Evolutionary conservation across 2,888 invertebrate genomes (phyloP), one percentile per base, ranked within the genome.

Genomic region (Therioaphis trifolii): DNA sequence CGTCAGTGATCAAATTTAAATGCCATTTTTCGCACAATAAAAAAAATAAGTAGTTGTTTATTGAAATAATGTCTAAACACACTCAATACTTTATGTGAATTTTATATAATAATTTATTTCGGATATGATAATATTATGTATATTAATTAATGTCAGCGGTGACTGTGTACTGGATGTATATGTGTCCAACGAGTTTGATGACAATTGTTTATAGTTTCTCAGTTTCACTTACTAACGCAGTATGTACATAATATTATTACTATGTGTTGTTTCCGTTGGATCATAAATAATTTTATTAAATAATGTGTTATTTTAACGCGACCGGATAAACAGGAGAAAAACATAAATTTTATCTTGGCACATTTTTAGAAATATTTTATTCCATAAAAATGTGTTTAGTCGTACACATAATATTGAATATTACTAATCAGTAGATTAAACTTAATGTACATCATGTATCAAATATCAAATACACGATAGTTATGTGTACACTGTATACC

Each of bases 181-280:
- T 35, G 52, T 52, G 7, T 15, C 35, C n/a, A 35, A 35, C 35
- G 35, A 5, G 35, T 35, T 7, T 5, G 35, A 35, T 35, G 35
- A 35, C 35, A n/a, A 43, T 76, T 61, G n/a, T 21, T 18, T 18
- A 63, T 63, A 29, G 35, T 35, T n/a, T 35, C 55, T 77, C 49
- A 66, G n/a, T n/a, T n/a, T n/a, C n/a, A n/a, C n/a, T n/a, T n/a
- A n/a, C n/a, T n/a, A n/a, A n/a, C n/a, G n/a, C n/a, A n/a, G 43
- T 24, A 66, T 15, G n/a, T 43, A 46, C 27, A 21, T 43, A 40
- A 24, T 46, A 46, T 29, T 66, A 27, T 35, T 24, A 9, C 2
- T 29, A 24, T 49, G 43, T 9, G 29, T 58, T 27, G 55, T 11
- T 24, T 27, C 27, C 52, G 18, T 52, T n/a, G n/a, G n/a, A n/a